Evolutionary conservation across 2,888 invertebrate genomes (phyloP).

Genomic region (Imbricaverruca yamaguchii): DNA sequence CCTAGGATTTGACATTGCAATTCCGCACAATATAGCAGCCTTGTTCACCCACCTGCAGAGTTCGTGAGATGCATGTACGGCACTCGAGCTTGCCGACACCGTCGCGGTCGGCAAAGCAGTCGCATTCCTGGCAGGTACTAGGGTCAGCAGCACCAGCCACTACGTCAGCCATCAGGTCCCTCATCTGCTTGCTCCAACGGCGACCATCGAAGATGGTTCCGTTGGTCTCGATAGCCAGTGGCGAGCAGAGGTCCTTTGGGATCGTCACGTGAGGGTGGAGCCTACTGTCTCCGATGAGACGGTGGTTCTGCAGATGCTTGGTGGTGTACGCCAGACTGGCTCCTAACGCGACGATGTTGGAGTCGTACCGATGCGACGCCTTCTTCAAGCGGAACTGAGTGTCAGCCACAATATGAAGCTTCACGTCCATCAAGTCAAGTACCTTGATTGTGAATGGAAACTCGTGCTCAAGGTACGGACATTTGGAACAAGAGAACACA

Average conservation of each 20-base stretch:
- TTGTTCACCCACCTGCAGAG: not conserved
- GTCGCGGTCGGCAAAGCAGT: conserved; percentile 42
- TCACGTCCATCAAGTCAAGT: not conserved
- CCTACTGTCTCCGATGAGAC: conserved; percentile 36
- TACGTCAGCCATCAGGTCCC: conserved; percentile 40
- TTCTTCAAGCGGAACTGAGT: not conserved
- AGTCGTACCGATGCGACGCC: conserved; percentile 25
- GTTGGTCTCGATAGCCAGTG: conserved; percentile 42
- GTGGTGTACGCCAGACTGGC: not conserved
- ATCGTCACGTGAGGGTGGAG: conserved; percentile 38
- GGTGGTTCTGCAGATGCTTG: not conserved
- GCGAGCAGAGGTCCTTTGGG: conserved; percentile 42
- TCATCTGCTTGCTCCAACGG: conserved; percentile 38
- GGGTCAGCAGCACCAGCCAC: conserved; percentile 39
- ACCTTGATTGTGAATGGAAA: conserved; percentile 8
- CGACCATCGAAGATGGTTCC: conserved; percentile 40
- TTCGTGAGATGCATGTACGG: conserved; percentile 37
- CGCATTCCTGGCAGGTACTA: conserved; percentile 43
- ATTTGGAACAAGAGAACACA: conserved; percentile 40
- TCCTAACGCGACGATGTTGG: conserved; percentile 10
- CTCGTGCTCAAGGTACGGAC: not conserved
- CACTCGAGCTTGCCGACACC: conserved; percentile 43
- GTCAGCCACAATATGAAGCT: not conserved
- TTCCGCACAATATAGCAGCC: too few relatives aligned
- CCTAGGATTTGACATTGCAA: too few relatives aligned